A percentile compares a stretch with the other conserved stretches of the same genome.
These are phyloP conservation scores for Coracopsis vasa DNA, from an alignment of 2,113 vertebrate genomes.

Conservation along the genomic window DNA sequence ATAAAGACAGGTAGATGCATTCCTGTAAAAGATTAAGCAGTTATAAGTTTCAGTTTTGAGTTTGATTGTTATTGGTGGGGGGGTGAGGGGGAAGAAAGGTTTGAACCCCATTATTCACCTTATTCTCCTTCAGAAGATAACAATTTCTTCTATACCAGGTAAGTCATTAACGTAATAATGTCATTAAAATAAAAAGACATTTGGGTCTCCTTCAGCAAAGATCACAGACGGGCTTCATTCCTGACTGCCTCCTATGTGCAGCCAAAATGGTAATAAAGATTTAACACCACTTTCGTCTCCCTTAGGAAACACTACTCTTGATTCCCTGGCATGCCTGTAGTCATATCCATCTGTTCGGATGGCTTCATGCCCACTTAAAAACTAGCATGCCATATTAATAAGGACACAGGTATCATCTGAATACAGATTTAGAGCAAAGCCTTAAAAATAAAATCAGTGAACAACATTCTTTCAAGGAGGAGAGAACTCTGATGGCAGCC, in stretches of 20 bases:
- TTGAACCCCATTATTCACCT: background rate
- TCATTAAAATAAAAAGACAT: constrained; percentile 24
- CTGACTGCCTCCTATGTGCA: background rate
- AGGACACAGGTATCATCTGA: constrained; percentile 58
- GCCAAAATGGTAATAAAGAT: constrained; percentile 60
- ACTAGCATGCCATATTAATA: background rate
- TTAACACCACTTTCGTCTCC: constrained; percentile 49
- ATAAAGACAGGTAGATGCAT: background rate
- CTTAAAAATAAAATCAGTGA: constrained; percentile 24
- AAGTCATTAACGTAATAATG: constrained; percentile 29
- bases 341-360: constrained; percentile 56
- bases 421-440: constrained; percentile 26
- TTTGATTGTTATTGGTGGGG: background rate
- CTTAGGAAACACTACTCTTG: constrained; percentile 34
- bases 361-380: constrained; percentile 43
- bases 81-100: background rate
- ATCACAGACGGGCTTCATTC: constrained; percentile 7
- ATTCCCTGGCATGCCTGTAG: constrained; percentile 32
- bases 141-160: background rate
- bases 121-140: background rate
- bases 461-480: background rate
- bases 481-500: background rate
- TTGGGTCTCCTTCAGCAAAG: constrained; percentile 46
- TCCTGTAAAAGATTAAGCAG: background rate
- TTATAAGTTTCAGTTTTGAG: accelerated